These are phyloP conservation scores for Ridgeia piscesae DNA, from an alignment of 1,140 invertebrate species.

Conservation along the genomic window DNA sequence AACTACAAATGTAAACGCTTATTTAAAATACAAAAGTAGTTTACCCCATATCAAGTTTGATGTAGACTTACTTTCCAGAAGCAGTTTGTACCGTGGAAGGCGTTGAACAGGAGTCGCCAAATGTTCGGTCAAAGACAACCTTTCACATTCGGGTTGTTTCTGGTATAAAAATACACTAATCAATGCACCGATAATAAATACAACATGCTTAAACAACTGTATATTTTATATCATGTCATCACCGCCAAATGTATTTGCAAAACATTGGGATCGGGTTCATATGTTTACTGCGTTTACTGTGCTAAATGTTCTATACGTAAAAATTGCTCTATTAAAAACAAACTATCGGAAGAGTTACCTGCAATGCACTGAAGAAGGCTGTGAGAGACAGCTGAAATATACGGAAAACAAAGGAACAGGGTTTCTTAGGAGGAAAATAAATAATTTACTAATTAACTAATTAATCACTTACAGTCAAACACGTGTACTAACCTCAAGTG, in stretches of 20 bases:
- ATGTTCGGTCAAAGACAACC: background rate
- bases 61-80: background rate
- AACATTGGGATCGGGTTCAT: background rate
- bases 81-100: background rate
- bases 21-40: too few relatives aligned
- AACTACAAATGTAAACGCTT: too few relatives aligned
- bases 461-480: background rate
- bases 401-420: too few relatives aligned
- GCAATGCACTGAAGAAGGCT: too few relatives aligned
- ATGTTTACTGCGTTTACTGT: background rate
- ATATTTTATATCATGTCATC: background rate
- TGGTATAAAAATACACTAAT: background rate
- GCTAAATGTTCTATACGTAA: background rate
- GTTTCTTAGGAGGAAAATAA: too few relatives aligned
- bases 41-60: background rate
- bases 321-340: background rate
- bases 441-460: too few relatives aligned
- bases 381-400: too few relatives aligned
- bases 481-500: background rate
- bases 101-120: background rate
- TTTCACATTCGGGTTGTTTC: background rate
- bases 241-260: background rate
- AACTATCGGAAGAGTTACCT: too few relatives aligned
- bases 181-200: background rate
- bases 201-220: background rate